These are phyloP conservation scores for Carpatolechia fugitivella DNA, from an alignment of 2,888 invertebrate genomes.

Conservation along the genomic window DNA sequence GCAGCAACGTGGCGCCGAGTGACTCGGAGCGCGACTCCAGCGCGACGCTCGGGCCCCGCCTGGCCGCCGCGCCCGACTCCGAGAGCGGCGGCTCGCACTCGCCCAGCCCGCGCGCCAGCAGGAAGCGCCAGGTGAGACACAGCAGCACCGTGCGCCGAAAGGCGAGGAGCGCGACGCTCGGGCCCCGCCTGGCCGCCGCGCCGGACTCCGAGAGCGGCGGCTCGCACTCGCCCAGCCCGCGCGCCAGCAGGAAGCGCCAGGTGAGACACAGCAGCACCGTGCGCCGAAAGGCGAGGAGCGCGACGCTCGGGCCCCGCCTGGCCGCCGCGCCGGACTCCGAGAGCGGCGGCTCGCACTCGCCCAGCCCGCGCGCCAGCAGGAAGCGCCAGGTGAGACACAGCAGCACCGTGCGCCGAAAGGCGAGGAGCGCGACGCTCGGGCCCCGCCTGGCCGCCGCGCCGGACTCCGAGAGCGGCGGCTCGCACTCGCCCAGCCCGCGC, in stretches of 20 bases:
- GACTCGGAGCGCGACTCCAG: constrained; percentile 94
- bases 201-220: constrained; percentile 93
- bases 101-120: constrained; percentile 89
- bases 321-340: neutral
- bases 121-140: constrained; percentile 87
- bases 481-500: too few species aligned
- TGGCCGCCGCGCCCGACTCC: constrained; percentile 86
- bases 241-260: constrained; percentile 89
- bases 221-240: constrained; percentile 91
- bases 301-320: neutral
- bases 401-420: too few species aligned
- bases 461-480: too few species aligned
- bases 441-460: too few species aligned
- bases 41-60: constrained; percentile 81
- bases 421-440: too few species aligned
- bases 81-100: constrained; percentile 94
- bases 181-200: constrained; percentile 79
- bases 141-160: constrained; percentile 91
- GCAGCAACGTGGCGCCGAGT: constrained; percentile 92
- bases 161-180: constrained; percentile 83
- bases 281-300: neutral
- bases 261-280: too few species aligned
- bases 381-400: too few species aligned
- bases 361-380: too few species aligned
- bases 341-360: neutral